These are phyloP conservation scores for Ceratina calcarata DNA, from an alignment of 1,140 invertebrate genomes.

Conservation along the genomic window DNA sequence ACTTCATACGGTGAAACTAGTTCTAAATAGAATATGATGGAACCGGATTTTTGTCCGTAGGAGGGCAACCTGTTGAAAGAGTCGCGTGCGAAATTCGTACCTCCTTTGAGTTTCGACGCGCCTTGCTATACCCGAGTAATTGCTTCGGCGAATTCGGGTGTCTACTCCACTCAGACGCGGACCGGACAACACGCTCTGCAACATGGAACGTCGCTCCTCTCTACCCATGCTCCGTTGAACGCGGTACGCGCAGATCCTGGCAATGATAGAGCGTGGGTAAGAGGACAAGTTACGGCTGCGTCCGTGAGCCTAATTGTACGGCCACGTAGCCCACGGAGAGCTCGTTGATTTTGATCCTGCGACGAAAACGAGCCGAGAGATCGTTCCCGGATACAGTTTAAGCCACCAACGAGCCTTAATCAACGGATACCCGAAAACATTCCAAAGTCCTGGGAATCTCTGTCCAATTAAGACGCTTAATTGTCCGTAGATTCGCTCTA, in stretches of 20 bases:
- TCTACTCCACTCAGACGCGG: neutral
- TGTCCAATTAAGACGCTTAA: neutral
- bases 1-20: neutral
- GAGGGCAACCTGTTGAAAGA: constrained; percentile 13
- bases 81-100: constrained; percentile 22
- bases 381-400: neutral
- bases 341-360: constrained; percentile 4
- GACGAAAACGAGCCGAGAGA: neutral
- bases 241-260: constrained; percentile 26
- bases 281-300: constrained; percentile 34
- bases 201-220: neutral
- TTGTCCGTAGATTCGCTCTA: too few species aligned
- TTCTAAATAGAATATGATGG: constrained; percentile 11
- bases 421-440: neutral
- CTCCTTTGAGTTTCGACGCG: too few species aligned
- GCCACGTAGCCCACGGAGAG: neutral
- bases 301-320: constrained; percentile 34
- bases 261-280: constrained; percentile 32
- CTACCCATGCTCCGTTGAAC: neutral
- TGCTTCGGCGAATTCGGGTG: constrained; percentile 23
- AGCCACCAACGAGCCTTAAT: neutral
- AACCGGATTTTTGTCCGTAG: constrained; percentile 42
- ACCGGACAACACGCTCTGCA: neutral
- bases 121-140: neutral
- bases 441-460: neutral